Evolutionary conservation across 1,140 invertebrate species (phyloP).

Genomic region (Periplaneta americana): DNA sequence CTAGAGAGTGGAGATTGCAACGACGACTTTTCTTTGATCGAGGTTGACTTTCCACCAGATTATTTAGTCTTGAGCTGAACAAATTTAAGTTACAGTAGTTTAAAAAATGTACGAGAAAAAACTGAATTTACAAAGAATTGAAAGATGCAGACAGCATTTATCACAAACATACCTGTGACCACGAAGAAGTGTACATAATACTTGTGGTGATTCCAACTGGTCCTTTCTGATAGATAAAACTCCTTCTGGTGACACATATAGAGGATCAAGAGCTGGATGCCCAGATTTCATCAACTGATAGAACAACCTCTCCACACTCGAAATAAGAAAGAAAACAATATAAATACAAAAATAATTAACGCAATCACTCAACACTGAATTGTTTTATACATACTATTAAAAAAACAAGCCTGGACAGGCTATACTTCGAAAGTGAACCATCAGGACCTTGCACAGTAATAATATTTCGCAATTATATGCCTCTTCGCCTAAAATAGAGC

Average conservation of each 20-base stretch:
- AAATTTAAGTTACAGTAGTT: neutral
- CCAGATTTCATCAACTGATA: slow-evolving; percentile 73
- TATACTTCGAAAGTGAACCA: no score
- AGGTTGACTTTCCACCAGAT: slow-evolving; percentile 73
- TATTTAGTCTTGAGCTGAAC: slow-evolving; percentile 63
- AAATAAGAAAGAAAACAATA: no score
- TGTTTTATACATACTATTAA: no score
- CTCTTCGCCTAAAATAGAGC: no score
- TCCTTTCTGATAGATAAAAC: slow-evolving; percentile 72
- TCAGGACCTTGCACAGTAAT: no score
- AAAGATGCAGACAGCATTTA: neutral
- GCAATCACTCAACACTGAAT: no score
- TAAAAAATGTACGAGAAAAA: neutral
- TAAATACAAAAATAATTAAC: no score
- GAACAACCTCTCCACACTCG: slow-evolving; percentile 83
- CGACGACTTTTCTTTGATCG: slow-evolving; percentile 80
- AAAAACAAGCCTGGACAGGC: no score
- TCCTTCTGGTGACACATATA: slow-evolving; percentile 61
- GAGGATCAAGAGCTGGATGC: slow-evolving; percentile 76
- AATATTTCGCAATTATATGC: no score
- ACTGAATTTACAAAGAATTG: neutral
- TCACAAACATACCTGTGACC: slow-evolving; percentile 68
- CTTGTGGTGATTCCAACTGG: slow-evolving; percentile 65
- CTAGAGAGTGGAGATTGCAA: slow-evolving; percentile 81
- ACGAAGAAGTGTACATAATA: slow-evolving; percentile 75